These are phyloP conservation scores for Acanthosepion pharaonis DNA, from an alignment of 2,888 invertebrate genomes.

Conservation along the genomic window DNA sequence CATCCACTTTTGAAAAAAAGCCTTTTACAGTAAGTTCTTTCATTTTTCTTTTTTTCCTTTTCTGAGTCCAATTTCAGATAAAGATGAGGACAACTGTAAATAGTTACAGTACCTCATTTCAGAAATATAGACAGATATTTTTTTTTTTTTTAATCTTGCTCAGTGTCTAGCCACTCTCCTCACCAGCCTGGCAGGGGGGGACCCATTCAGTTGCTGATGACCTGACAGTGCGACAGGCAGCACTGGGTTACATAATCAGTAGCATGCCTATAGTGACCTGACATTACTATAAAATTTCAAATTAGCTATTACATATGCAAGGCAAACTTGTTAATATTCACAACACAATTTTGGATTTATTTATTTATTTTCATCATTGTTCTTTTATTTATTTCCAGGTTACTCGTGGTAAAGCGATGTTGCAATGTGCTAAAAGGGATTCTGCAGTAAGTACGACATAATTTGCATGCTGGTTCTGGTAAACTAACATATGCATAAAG, in stretches of 20 bases:
- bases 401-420: slow-evolving; percentile 65
- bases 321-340: neutral
- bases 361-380: neutral
- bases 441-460: neutral
- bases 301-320: neutral
- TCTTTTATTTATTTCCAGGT: slow-evolving; percentile 56
- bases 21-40: slow-evolving; percentile 52
- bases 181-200: too few relatives aligned
- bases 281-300: neutral
- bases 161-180: too few relatives aligned
- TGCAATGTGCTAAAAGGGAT: slow-evolving; percentile 50
- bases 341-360: neutral
- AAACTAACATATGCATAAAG: neutral
- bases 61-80: too few relatives aligned
- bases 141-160: too few relatives aligned
- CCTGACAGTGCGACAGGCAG: too few relatives aligned
- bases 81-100: too few relatives aligned
- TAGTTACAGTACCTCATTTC: too few relatives aligned
- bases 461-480: neutral
- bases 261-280: too few relatives aligned
- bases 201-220: too few relatives aligned
- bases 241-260: too few relatives aligned
- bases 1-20: slow-evolving; percentile 53
- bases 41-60: neutral
- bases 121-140: too few relatives aligned